A percentile compares a stretch with the other conserved stretches of the same genome.
phyloP scores from a whole-genome alignment of 2,113 vertebrate genomes.

The Halcyon senegalensis region DNA sequence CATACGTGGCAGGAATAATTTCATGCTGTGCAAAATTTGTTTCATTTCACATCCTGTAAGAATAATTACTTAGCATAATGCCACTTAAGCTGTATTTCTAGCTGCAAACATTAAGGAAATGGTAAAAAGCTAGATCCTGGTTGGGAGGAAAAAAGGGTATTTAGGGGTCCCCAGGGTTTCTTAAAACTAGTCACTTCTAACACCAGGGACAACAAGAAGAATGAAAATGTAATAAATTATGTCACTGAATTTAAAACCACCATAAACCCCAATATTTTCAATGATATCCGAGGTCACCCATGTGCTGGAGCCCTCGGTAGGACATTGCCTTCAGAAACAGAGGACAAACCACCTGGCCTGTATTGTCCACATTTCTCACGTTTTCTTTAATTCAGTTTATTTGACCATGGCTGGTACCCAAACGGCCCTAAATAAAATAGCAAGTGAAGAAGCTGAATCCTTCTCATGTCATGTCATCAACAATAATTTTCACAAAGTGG shows the following conservation, averaged over 20 bases:
- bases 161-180: background rate
- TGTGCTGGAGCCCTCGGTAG: rapidly evolving
- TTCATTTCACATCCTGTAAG: slow-evolving; percentile 82
- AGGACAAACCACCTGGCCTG: background rate
- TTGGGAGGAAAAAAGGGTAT: slow-evolving; percentile 50
- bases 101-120: slow-evolving; percentile 73
- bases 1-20: slow-evolving; percentile 79
- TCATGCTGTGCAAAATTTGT: slow-evolving; percentile 79
- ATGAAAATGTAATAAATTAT: background rate
- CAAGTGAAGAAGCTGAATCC: background rate
- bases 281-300: background rate
- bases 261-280: background rate
- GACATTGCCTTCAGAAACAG: background rate
- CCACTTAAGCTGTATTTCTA: slow-evolving; percentile 81
- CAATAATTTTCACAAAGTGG: background rate
- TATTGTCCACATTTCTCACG: background rate
- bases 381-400: background rate
- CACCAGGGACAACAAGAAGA: background rate
- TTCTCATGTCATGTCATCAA: background rate
- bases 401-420: background rate
- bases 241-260: background rate
- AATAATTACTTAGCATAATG: slow-evolving; percentile 84
- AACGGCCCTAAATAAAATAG: background rate
- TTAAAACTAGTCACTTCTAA: background rate
- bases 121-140: slow-evolving; percentile 54